A percentile compares a stretch with the other conserved stretches of the same genome.
phyloP scores from a whole-genome alignment of 2,797 vertebrate genomes.

The Malacoraja senta region DNA sequence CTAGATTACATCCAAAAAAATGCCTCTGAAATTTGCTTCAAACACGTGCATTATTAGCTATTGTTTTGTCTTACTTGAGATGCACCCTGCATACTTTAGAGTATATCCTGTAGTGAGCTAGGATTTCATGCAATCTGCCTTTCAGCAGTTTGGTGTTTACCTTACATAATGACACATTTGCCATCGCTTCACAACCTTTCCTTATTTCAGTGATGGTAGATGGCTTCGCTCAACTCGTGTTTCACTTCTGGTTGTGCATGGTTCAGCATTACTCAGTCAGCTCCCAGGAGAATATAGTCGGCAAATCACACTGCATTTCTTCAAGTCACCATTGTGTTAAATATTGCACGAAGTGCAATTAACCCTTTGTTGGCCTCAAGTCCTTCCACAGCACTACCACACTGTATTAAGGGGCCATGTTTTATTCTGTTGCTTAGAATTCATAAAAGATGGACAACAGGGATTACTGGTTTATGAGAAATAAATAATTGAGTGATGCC shows the following conservation, averaged over 20 bases:
- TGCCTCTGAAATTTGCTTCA: background rate
- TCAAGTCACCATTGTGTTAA: background rate
- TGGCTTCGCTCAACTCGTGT: background rate
- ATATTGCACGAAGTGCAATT: conserved; percentile 27
- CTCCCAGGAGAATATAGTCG: background rate
- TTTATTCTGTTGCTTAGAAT: conserved; percentile 14
- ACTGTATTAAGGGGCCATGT: background rate
- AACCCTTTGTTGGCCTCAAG: conserved; percentile 10
- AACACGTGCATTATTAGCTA: background rate
- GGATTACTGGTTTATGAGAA: conserved; percentile 23
- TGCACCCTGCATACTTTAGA: background rate
- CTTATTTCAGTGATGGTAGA: background rate
- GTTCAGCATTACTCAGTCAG: conserved; percentile 20
- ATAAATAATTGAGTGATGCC: conserved; percentile 32
- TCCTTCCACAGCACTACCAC: background rate
- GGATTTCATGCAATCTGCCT: background rate
- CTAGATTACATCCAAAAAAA: background rate
- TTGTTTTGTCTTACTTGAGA: background rate
- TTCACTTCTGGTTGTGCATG: conserved; percentile 2
- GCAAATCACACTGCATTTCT: conserved; percentile 11
- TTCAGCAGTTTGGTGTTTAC: background rate
- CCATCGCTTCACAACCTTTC: background rate
- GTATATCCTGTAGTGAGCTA: background rate
- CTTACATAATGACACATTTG: background rate
- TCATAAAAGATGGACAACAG: conserved; percentile 21